A percentile compares a stretch with the other conserved stretches of the same genome.
Conservation (phyloP, 23 tunicate species). For the Ascidia mentula region DNA sequence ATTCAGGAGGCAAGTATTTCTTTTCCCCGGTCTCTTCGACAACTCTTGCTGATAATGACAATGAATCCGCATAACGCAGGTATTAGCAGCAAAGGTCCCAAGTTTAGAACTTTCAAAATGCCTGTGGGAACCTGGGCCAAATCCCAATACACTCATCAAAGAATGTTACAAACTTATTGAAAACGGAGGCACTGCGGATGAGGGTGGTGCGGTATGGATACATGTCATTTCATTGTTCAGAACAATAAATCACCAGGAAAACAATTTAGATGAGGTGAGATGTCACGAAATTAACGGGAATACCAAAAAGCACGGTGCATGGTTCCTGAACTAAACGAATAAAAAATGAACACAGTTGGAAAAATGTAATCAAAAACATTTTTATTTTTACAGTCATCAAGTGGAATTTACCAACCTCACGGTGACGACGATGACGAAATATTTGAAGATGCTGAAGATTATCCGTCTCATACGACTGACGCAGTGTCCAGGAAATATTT, state of each 20-base stretch:
- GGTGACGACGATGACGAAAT: background rate
- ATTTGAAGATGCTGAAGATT: background rate
- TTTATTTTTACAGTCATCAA: background rate
- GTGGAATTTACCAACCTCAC: background rate
- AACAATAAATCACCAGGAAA: background rate
- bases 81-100: background rate
- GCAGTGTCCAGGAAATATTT: too few species aligned
- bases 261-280: too few species aligned
- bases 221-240: background rate
- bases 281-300: too few species aligned
- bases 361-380: too few species aligned
- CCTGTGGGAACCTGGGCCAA: background rate
- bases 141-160: background rate
- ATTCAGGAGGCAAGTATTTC: background rate
- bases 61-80: too few species aligned
- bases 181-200: background rate
- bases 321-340: too few species aligned
- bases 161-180: background rate
- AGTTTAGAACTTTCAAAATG: background rate
- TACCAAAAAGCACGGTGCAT: too few species aligned
- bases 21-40: background rate
- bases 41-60: too few species aligned
- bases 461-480: too few species aligned
- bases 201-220: background rate
- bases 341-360: too few species aligned